Percentiles rank a stretch among this genome's conserved stretches.
These are phyloP conservation scores for Oophaga sylvatica DNA, from an alignment of 2,797 vertebrate species.

Conservation along the genomic window DNA sequence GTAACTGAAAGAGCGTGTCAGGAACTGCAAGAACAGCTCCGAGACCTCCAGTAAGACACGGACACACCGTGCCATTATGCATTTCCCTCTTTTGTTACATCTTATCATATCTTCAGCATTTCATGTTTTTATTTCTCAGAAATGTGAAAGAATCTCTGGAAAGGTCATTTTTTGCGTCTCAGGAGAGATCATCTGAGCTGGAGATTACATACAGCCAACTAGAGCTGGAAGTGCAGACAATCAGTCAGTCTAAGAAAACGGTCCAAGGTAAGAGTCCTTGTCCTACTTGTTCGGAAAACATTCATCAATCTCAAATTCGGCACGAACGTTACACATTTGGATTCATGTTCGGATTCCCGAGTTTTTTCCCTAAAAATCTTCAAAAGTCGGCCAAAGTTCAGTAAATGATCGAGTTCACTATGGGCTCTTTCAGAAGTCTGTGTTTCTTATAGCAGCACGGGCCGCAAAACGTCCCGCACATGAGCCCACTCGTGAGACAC, in stretches of 20 bases:
- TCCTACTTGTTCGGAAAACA: not conserved
- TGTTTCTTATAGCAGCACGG: no score
- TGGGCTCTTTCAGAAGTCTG: no score
- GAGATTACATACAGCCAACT: conserved; percentile 78
- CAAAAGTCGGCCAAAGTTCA: no score
- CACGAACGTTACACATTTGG: no score
- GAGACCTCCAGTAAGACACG: conserved; percentile 76
- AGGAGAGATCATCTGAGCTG: conserved; percentile 74
- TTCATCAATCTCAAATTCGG: no score
- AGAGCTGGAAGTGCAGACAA: conserved; percentile 73
- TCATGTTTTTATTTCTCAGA: conserved; percentile 63
- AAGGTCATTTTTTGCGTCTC: conserved; percentile 74
- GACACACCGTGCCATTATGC: not conserved
- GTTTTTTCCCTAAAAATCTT: no score
- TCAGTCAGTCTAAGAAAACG: conserved; percentile 78
- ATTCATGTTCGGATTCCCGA: no score
- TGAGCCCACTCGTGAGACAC: no score
- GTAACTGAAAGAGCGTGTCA: conserved; percentile 68
- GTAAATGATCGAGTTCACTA: no score
- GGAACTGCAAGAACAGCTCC: conserved; percentile 73
- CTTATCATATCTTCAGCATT: not conserved
- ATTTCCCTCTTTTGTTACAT: not conserved
- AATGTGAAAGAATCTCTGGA: conserved; percentile 74
- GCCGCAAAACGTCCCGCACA: no score
- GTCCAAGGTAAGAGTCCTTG: conserved; percentile 77